These are phyloP conservation scores for Tauraco erythrolophus DNA, from an alignment of 2,113 vertebrate species.

Conservation along the genomic window DNA sequence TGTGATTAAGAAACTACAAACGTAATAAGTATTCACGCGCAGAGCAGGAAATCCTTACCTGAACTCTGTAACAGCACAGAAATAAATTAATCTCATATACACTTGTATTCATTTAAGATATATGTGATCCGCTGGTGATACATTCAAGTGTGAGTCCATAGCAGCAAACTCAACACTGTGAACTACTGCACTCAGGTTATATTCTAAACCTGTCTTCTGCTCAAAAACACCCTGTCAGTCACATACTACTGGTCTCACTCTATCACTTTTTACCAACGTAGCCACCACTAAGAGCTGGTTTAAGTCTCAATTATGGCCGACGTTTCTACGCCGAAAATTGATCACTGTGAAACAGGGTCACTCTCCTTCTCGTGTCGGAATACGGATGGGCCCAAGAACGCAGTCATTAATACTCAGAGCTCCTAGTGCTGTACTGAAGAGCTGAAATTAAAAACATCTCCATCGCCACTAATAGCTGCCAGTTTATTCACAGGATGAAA, in stretches of 20 bases:
- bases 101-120: background rate
- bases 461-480: constrained; percentile 13
- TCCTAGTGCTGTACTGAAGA: background rate
- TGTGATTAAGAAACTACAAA: constrained; percentile 21
- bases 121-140: background rate
- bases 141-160: background rate
- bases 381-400: background rate
- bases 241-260: background rate
- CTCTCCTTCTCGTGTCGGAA: background rate
- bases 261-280: background rate
- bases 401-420: background rate
- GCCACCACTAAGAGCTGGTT: background rate
- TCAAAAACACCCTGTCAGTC: background rate
- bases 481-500: constrained; percentile 18
- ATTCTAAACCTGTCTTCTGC: background rate
- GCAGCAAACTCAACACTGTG: background rate
- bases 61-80: background rate
- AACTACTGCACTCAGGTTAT: background rate
- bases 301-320: background rate
- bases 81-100: background rate
- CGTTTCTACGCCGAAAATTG: background rate
- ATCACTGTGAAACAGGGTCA: background rate
- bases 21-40: background rate
- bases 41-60: constrained; percentile 8
- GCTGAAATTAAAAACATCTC: constrained; percentile 34